Conservation (phyloP, 1,140 invertebrate species). For the Drosophila pruinosa region DNA sequence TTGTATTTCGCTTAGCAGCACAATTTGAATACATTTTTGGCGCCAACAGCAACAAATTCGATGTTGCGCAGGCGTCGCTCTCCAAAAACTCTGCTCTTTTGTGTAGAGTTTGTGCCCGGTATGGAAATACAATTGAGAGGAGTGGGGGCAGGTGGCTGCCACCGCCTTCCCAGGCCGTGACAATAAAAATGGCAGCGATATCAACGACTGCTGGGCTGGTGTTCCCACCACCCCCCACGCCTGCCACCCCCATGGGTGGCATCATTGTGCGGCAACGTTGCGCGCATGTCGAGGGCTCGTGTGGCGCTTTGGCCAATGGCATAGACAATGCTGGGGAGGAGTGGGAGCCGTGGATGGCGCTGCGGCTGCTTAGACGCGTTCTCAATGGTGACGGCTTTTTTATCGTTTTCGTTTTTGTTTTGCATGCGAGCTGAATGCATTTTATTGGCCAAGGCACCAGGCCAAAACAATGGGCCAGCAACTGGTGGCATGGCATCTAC, state of each 20-base stretch:
- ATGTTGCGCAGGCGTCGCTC: slow-evolving; percentile 62
- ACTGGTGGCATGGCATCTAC: slow-evolving; percentile 37
- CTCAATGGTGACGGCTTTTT: slow-evolving; percentile 75
- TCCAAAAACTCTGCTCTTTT: slow-evolving; percentile 32
- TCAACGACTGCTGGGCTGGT: neutral
- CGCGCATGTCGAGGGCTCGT: slow-evolving; percentile 68
- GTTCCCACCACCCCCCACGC: too few relatives aligned
- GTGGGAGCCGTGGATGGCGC: slow-evolving; percentile 34
- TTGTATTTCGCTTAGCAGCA: neutral
- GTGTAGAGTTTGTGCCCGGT: slow-evolving; percentile 61
- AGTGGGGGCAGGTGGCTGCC: neutral
- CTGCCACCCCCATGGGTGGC: neutral
- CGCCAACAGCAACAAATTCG: slow-evolving; percentile 40
- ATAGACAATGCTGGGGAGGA: slow-evolving; percentile 65
- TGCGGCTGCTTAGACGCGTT: slow-evolving; percentile 72
- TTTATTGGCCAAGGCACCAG: slow-evolving; percentile 71
- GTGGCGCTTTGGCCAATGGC: slow-evolving; percentile 69
- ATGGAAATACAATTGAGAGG: slow-evolving; percentile 27
- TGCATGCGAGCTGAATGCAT: slow-evolving; percentile 73
- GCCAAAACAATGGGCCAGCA: slow-evolving; percentile 60
- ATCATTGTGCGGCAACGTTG: slow-evolving; percentile 23
- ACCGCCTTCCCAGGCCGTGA: neutral
- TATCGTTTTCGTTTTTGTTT: slow-evolving; percentile 73
- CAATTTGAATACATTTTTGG: slow-evolving; percentile 38
- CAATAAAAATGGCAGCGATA: slow-evolving; percentile 76